Percentiles rank a stretch among this genome's conserved stretches.
Conservation (phyloP, 2,888 invertebrate genomes). For the Anoplius nigerrimus region DNA sequence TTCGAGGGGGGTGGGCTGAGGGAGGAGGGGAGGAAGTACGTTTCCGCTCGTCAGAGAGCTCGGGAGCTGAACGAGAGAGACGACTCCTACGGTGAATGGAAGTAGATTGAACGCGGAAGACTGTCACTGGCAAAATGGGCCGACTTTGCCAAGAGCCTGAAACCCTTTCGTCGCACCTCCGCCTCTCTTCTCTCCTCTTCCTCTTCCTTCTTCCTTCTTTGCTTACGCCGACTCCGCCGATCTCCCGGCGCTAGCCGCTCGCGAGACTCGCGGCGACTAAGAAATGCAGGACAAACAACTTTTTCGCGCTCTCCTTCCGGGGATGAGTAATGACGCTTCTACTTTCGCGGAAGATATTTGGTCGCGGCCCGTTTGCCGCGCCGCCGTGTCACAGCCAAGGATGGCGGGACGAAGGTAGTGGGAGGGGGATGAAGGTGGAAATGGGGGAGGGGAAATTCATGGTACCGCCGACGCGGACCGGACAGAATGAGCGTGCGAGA, state of each 20-base stretch:
- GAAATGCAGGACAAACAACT: slow-evolving; percentile 72
- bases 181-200: slow-evolving; percentile 28
- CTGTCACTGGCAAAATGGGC: slow-evolving; percentile 63
- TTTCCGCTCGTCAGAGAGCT: too few relatives aligned
- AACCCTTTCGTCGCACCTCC: slow-evolving; percentile 54
- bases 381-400: slow-evolving; percentile 6
- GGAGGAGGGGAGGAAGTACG: background rate
- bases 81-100: slow-evolving; percentile 24
- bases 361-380: slow-evolving; percentile 65
- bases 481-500: too few relatives aligned
- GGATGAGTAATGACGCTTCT: slow-evolving; percentile 66
- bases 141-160: slow-evolving; percentile 69
- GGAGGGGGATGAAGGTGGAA: slow-evolving; percentile 9
- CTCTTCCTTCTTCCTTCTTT: slow-evolving; percentile 47
- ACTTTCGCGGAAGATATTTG: slow-evolving; percentile 67
- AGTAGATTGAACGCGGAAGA: slow-evolving; percentile 51
- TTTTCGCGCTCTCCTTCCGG: slow-evolving; percentile 66
- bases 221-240: background rate
- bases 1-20: slow-evolving; percentile 24
- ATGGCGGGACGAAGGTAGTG: background rate
- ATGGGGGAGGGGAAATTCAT: slow-evolving; percentile 9
- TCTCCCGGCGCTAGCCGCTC: slow-evolving; percentile 19
- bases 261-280: slow-evolving; percentile 52
- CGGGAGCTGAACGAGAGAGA: slow-evolving; percentile 19
- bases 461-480: too few relatives aligned